Base-by-base conservation (phyloP, 2,113 vertebrate species). In the Cyphomyrus discorhynchus region DNA sequence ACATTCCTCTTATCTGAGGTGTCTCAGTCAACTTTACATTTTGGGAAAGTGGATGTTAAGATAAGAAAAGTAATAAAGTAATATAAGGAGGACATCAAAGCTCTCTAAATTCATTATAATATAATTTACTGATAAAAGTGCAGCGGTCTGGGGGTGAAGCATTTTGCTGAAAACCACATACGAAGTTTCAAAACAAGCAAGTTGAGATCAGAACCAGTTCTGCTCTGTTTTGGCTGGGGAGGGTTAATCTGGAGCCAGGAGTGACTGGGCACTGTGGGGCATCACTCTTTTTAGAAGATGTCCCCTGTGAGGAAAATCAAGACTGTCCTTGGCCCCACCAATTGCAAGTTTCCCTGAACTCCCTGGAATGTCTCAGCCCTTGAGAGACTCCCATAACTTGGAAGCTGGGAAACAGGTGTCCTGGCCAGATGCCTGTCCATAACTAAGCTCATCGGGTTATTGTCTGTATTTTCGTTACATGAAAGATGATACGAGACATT, bases 381-480 rank as follows among this genome's bases (percentile, higher is more conserved):
- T 89, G 39, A 31, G 52, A 56, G 27, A 86, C 84, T 74, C 85
- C 82, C 46, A 53, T 77, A 45, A 87, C 53, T 86, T 85, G 19
- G 84, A 89, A 88, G 82, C 74, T 47, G 82, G 42, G 45, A 47
- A 84, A 47, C 45, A 47, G 42, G 82, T 84, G 45, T 7, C 45
- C 42, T 47, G 82, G 82, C 82, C 10, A 24, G 82, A n/a, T 47
- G 82, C 39, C 45, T 1, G 8, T 46, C 82, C 3, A 84, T 39
- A 47, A 46, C 17, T 84, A 46, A 19, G 19, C 2, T 45, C 42
- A n/a, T 13, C 3, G 15, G 8, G 15, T 13, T 84, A 47, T 84
- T 11, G 15, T 13, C 19, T 21, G 19, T 47, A 17, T 46, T 21
- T 84, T 47, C 24, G 2, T 46, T 84, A 42, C 39, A 42, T 42